phyloP scores from a whole-genome alignment of 1,140 invertebrate species.

The Stegodyphus dumicola region DNA sequence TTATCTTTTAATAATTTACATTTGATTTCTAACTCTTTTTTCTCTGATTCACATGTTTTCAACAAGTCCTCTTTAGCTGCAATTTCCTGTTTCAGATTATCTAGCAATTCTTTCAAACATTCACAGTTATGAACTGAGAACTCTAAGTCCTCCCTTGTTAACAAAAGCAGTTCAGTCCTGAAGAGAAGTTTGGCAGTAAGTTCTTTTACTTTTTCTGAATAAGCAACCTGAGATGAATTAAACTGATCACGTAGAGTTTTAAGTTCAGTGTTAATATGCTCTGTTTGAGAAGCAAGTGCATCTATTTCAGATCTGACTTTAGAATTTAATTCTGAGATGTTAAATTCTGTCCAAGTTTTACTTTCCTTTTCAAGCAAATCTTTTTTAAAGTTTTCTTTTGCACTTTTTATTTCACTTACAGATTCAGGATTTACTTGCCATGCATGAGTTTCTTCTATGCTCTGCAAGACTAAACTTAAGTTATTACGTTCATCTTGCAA shows the following conservation, averaged over 20 bases:
- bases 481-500: conserved; percentile 46
- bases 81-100: conserved; percentile 11
- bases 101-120: conserved; percentile 25
- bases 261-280: conserved; percentile 30
- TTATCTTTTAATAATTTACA: conserved; percentile 23
- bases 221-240: conserved; percentile 15
- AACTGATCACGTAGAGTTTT: conserved; percentile 24
- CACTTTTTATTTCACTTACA: neutral
- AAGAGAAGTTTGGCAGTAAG: conserved; percentile 63
- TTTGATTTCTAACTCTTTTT: conserved; percentile 33
- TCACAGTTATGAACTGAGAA: conserved; percentile 61
- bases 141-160: conserved; percentile 65
- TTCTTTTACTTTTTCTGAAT: conserved; percentile 31
- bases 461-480: conserved; percentile 48
- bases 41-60: conserved; percentile 61
- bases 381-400: neutral
- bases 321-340: conserved; percentile 26
- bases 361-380: neutral
- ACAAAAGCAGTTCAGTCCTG: conserved; percentile 63
- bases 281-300: conserved; percentile 29
- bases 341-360: neutral
- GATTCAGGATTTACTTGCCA: neutral
- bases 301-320: conserved; percentile 38
- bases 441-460: conserved; percentile 30
- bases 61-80: conserved; percentile 63